Conservation (phyloP, 2,113 vertebrate genomes). For the Gasterosteus aculeatus region DNA sequence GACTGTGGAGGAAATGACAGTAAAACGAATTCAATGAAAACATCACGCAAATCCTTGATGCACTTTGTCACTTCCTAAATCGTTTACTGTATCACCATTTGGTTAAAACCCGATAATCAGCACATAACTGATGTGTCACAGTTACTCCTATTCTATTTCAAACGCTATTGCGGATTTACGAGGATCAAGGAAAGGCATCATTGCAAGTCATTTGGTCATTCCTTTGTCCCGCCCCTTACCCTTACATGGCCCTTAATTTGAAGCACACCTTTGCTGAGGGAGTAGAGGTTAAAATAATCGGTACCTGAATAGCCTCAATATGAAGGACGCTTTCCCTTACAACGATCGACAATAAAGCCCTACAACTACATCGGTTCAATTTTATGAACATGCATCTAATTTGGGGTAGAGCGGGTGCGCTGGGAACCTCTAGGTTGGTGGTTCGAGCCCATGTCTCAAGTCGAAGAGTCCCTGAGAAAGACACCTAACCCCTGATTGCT, state of each 20-base stretch:
- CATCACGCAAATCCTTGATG: not conserved
- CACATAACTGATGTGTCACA: not conserved
- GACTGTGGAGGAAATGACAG: not conserved
- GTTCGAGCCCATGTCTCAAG: too few relatives aligned
- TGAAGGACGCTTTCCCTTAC: not conserved
- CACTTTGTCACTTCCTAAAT: too few relatives aligned
- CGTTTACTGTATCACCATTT: not conserved
- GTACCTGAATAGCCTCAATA: not conserved
- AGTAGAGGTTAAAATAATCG: not conserved
- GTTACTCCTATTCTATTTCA: too few relatives aligned
- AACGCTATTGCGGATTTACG: not conserved
- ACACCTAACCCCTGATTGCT: too few relatives aligned
- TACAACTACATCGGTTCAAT: not conserved
- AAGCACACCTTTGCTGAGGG: constrained; percentile 21
- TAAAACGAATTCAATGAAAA: not conserved
- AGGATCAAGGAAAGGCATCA: not conserved
- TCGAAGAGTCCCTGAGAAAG: too few relatives aligned
- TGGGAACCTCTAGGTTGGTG: too few relatives aligned
- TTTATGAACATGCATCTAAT: not conserved
- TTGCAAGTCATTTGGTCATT: not conserved
- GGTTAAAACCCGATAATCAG: not conserved
- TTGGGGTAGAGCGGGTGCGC: too few relatives aligned
- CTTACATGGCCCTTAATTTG: constrained; percentile 10
- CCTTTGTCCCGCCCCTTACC: not conserved
- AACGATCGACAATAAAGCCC: not conserved